Base-by-base conservation (phyloP, 1,140 invertebrate genomes). In the Cephus cinctus region DNA sequence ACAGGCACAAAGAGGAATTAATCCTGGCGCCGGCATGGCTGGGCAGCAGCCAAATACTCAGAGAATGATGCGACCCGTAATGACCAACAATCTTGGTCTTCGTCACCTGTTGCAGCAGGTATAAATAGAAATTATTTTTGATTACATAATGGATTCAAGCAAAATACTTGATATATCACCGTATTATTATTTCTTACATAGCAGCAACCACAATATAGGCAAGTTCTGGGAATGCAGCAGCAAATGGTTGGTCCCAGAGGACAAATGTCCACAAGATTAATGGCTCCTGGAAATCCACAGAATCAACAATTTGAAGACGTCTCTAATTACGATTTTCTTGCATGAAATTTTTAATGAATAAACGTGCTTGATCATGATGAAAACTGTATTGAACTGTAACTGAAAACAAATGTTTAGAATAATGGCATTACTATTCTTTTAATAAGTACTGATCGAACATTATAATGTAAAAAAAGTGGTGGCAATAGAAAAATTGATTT, bases 61-160 rank as follows among this genome's bases (percentile, higher is more conserved):
- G 45, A 73, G 84, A 59, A 80, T 87, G 71, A 83, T 86, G 70
- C 75, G 83, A 35, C 83, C 84, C 14, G 78, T 80, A 14, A 80
- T 84, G 60, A 52, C 77, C 0, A 85, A 82, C 52, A 85, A 83
- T 72, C 79, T 84, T n/a, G 84, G 84, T n/a, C 66, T 87, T 18
- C 69, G 85, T 18, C 83, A 86, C 71, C 70, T 87, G 15, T 73
- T 87, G 2, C 85, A 87, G 68, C 84, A 86, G 67, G 84, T 86
- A 73, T 57, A 41, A 35, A 18, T 12, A 18, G 20, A 34, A 25
- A 42, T 35, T 34, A 47, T 47, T 39, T 25, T 39, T 34, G 52
- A 15, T n/a, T 31, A 6, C 15, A 44, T 2, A 42, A 21, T 30
- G 30, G 2, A 47, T 38, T 36, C 25, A 42, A 41, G 23, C 3